Percentiles rank a stretch among this genome's conserved stretches.
phyloP scores from a whole-genome alignment of 2,888 invertebrate species.

The Agapostemon virescens region DNA sequence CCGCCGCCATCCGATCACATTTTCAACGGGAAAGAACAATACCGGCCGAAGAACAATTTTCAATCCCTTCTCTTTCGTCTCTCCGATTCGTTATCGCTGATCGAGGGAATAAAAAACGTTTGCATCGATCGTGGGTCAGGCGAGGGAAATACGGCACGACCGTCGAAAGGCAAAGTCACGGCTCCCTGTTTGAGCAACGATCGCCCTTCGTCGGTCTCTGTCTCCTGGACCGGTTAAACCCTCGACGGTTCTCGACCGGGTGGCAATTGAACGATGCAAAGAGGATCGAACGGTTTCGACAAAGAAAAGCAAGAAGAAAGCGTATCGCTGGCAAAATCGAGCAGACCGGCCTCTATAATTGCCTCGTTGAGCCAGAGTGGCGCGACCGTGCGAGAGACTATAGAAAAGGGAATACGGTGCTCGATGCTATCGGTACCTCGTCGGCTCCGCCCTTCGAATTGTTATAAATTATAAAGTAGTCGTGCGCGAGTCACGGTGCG shows the following conservation, averaged over 20 bases:
- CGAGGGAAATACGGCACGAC: too few relatives aligned
- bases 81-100: too few relatives aligned
- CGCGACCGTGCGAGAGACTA: not conserved
- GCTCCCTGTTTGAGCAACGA: too few relatives aligned
- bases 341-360: conserved; percentile 2
- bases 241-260: not conserved
- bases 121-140: too few relatives aligned
- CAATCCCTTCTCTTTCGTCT: too few relatives aligned
- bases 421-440: not conserved
- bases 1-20: not conserved
- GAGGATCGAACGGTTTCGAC: not conserved
- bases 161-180: too few relatives aligned
- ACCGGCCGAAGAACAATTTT: too few relatives aligned
- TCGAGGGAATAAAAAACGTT: too few relatives aligned
- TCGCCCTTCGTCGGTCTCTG: too few relatives aligned
- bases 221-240: not conserved
- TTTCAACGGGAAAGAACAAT: not conserved
- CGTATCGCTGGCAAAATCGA: conserved; percentile 1
- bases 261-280: not conserved
- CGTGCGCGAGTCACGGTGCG: conserved; percentile 50
- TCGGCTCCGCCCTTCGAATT: conserved; percentile 60
- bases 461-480: conserved; percentile 63
- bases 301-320: not conserved
- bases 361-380: conserved; percentile 5
- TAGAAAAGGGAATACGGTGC: not conserved